Base-by-base conservation (phyloP, 2,113 vertebrate species). In the Lepidiolamprologus cunningtoni region DNA sequence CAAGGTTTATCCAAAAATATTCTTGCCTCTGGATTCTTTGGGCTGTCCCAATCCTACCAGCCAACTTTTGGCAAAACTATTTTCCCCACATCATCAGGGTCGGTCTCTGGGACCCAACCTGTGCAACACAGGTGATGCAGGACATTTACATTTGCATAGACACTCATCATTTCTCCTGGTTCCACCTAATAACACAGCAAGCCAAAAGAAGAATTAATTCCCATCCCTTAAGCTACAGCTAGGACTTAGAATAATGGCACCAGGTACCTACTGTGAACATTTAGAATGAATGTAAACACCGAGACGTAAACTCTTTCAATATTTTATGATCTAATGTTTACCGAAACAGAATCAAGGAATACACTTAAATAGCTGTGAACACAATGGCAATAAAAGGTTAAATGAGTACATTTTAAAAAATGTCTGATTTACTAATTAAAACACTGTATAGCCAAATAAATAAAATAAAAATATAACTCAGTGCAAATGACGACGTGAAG, bases 401-500 rank as follows among this genome's bases (percentile, higher is more conserved):
- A 4, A 13, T 8, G 3, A 81, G 31, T 4, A 35, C 76, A 33
- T 31, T 47, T 33, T 47, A 8, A 35, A 83, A 89, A 40, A 63
- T 4, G 55, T 13, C 58, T 13, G 13, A 85, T 83, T 45, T 17
- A 17, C 12, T 45, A 3, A 17, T 61, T 9, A 42, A 88, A 84
- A 91, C n/a, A n/a, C 28, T 58, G 61, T 7, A 35, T 9, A 45
- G 81, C 28, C 45, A 81, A 90, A 91, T 90, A 92, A 91, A 93
- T 87, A 94, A 17, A 83, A 78, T 31, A 80, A 78, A 40, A 73
- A 63, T 50, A 73, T 37, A 84, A 71, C 19, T 87, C 87, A 88
- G 90, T 93, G 89, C 93, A 93, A 91, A 81, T 61, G n/a, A 26
- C 23, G 13, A 86, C n/a, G 63, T 47, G 14, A 83, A 66, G 61